These are phyloP conservation scores for Phylloscopus trochiloides DNA, from an alignment of 2,113 vertebrate genomes.

Conservation along the genomic window DNA sequence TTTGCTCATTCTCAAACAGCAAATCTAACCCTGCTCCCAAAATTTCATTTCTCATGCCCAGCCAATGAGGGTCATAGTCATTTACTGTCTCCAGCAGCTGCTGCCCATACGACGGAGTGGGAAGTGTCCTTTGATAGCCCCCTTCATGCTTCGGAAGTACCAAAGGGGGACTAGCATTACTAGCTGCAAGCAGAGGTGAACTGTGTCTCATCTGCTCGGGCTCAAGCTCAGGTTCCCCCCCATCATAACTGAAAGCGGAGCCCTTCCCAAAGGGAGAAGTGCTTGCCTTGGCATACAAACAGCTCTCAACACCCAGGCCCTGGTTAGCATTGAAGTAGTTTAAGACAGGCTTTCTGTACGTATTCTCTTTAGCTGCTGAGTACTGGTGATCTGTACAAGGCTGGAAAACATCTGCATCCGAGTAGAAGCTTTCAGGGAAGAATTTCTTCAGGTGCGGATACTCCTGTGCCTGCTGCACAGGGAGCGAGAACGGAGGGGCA, in stretches of 20 bases:
- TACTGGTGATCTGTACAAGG: background rate
- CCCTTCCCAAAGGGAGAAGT: background rate
- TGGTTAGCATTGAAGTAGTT: background rate
- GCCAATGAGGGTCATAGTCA: background rate
- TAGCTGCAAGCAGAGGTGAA: background rate
- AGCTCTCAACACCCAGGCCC: background rate
- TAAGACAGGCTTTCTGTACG: background rate
- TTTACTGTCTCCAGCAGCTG: conserved; percentile 9
- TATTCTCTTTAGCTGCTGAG: conserved; percentile 6
- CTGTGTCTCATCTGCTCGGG: background rate
- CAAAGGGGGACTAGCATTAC: background rate
- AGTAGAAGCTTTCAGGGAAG: background rate
- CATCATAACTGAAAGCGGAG: background rate
- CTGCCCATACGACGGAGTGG: background rate
- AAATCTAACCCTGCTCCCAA: conserved; percentile 11
- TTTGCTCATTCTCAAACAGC: background rate
- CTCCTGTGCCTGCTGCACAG: background rate
- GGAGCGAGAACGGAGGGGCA: background rate
- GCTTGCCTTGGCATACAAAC: background rate
- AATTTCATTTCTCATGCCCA: conserved; percentile 14
- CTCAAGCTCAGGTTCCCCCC: background rate
- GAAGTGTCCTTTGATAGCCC: background rate
- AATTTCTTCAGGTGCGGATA: background rate
- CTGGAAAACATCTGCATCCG: background rate
- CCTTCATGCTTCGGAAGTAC: background rate